These are phyloP conservation scores for Epinephelus moara DNA, from an alignment of 2,113 vertebrate genomes.

Conservation along the genomic window DNA sequence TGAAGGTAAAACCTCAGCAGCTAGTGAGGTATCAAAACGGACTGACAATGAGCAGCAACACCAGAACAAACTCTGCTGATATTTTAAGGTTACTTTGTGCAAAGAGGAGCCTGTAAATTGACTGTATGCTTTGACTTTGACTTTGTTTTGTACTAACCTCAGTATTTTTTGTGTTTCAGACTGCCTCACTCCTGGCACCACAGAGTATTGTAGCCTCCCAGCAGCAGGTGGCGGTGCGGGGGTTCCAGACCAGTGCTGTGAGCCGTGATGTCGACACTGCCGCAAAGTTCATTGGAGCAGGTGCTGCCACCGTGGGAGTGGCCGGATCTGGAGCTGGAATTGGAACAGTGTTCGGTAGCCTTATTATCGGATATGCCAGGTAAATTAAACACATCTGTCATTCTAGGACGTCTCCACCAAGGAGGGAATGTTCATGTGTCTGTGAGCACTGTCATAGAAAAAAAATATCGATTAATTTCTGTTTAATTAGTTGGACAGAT, in stretches of 20 bases:
- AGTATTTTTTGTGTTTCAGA: slow-evolving; percentile 76
- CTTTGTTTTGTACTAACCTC: background rate
- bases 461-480: background rate
- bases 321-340: slow-evolving; percentile 99
- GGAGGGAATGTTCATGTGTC: background rate
- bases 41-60: background rate
- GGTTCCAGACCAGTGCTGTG: slow-evolving; percentile 95
- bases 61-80: background rate
- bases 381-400: slow-evolving; percentile 65
- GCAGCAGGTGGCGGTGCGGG: slow-evolving; percentile 88
- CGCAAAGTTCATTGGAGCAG: slow-evolving; percentile 99
- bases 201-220: slow-evolving; percentile 82
- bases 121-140: too few relatives aligned
- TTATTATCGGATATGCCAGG: slow-evolving; percentile 99
- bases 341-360: slow-evolving; percentile 98
- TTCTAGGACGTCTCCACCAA: background rate
- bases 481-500: background rate
- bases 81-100: background rate
- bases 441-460: background rate
- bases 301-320: slow-evolving; percentile 98
- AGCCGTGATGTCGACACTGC: slow-evolving; percentile 98
- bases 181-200: slow-evolving; percentile 85
- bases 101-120: background rate
- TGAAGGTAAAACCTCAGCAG: background rate
- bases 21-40: background rate